Conservation (phyloP, 2,797 vertebrate species). For the Anguilla obscura region DNA sequence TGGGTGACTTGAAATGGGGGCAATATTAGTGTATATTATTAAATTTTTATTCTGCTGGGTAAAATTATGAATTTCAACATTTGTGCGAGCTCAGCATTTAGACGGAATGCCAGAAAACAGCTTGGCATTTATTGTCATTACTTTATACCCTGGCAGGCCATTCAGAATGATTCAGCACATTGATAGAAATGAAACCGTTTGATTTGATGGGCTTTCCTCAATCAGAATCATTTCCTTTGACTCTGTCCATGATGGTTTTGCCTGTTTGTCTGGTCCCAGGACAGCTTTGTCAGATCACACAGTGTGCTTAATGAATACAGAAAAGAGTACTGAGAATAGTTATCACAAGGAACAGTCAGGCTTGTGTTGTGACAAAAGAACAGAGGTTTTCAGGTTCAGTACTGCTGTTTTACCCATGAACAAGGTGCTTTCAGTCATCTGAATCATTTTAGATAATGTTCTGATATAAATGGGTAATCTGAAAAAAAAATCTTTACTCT, state of each 20-base stretch:
- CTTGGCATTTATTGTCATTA: not conserved
- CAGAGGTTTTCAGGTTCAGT: not conserved
- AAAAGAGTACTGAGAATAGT: not conserved
- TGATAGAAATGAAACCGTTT: not conserved
- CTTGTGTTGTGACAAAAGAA: not conserved
- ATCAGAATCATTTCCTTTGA: not conserved
- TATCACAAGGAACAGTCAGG: not conserved
- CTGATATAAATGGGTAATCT: not conserved
- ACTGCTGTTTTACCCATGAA: not conserved
- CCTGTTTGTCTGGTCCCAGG: not conserved
- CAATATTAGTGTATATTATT: not conserved
- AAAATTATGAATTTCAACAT: not conserved
- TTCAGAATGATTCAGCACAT: not conserved
- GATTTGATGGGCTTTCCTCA: not conserved
- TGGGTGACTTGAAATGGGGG: slow-evolving; percentile 20
- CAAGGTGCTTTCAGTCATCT: not conserved
- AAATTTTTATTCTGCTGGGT: not conserved
- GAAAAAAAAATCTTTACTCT: not conserved
- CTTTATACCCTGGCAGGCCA: not conserved
- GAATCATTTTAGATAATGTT: not conserved
- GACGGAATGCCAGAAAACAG: not conserved
- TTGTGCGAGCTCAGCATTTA: not conserved
- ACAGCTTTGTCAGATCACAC: no score
- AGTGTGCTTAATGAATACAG: not conserved
- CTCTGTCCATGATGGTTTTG: not conserved